These are phyloP conservation scores for Murina feae DNA, from an alignment of 2,113 vertebrate genomes.

Conservation along the genomic window DNA sequence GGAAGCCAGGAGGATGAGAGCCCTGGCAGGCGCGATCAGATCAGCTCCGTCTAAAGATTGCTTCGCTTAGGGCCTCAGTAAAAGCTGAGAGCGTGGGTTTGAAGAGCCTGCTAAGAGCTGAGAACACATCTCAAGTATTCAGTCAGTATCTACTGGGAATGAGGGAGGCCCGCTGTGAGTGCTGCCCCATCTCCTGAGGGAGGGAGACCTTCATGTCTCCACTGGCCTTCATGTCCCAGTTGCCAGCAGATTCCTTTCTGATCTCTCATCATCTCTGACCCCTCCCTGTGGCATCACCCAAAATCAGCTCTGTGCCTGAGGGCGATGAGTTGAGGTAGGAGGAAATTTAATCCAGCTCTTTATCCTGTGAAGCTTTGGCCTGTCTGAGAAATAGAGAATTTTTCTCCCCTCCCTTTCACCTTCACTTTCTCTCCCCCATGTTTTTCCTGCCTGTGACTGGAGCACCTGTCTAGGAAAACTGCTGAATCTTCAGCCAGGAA, in stretches of 20 bases:
- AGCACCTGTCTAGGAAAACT: neutral
- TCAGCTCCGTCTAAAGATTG: neutral
- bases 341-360: neutral
- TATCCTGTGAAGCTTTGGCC: neutral
- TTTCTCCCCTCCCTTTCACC: neutral
- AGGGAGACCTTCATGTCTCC: neutral
- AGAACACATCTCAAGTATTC: neutral
- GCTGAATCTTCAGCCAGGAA: neutral
- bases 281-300: neutral
- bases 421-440: neutral
- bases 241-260: neutral
- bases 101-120: neutral
- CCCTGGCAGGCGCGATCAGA: fast-evolving
- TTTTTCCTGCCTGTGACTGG: neutral
- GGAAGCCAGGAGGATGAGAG: neutral
- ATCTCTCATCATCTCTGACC: neutral
- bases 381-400: neutral
- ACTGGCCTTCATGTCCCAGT: neutral
- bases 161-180: neutral
- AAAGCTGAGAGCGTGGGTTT: neutral
- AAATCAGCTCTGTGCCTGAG: neutral
- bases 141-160: neutral
- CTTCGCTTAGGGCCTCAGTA: neutral
- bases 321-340: neutral
- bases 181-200: neutral